These are phyloP conservation scores for Dolichoris vasculosae DNA, from an alignment of 1,140 invertebrate species.

Conservation along the genomic window DNA sequence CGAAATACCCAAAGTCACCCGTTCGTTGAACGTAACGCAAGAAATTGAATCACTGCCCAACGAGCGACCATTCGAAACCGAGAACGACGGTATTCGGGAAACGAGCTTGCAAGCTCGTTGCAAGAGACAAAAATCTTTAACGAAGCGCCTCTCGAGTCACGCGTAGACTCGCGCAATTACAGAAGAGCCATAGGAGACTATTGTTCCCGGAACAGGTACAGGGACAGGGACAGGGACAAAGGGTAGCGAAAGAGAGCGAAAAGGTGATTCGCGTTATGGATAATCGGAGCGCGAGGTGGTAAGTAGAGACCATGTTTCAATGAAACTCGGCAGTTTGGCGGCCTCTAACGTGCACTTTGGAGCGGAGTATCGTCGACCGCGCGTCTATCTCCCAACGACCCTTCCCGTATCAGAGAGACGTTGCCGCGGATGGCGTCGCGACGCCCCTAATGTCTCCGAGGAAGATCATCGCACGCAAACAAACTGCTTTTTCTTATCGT, in stretches of 20 bases:
- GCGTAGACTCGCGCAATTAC: not conserved
- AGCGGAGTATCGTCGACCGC: constrained; percentile 56
- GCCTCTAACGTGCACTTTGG: constrained; percentile 67
- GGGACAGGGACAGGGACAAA: not conserved
- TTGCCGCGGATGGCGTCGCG: not conserved
- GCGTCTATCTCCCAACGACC: not conserved
- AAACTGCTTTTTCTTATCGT: constrained; percentile 37
- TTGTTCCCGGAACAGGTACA: not conserved
- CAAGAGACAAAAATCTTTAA: not conserved
- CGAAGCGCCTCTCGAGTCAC: no score
- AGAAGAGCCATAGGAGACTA: not conserved
- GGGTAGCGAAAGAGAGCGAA: constrained; percentile 41
- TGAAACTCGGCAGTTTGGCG: constrained; percentile 64
- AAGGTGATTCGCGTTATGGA: constrained; percentile 63
- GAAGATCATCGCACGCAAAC: not conserved
- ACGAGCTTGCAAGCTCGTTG: not conserved
- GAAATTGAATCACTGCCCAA: no score
- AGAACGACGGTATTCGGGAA: no score
- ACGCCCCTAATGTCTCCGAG: constrained; percentile 5
- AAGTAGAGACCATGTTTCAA: constrained; percentile 65
- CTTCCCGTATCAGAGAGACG: not conserved
- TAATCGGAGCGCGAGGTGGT: constrained; percentile 57
- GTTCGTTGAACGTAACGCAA: no score
- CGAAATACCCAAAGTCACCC: no score
- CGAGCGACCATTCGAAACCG: no score